Base-by-base conservation (phyloP, 2,113 vertebrate genomes). In the Rhynchomys soricoides region DNA sequence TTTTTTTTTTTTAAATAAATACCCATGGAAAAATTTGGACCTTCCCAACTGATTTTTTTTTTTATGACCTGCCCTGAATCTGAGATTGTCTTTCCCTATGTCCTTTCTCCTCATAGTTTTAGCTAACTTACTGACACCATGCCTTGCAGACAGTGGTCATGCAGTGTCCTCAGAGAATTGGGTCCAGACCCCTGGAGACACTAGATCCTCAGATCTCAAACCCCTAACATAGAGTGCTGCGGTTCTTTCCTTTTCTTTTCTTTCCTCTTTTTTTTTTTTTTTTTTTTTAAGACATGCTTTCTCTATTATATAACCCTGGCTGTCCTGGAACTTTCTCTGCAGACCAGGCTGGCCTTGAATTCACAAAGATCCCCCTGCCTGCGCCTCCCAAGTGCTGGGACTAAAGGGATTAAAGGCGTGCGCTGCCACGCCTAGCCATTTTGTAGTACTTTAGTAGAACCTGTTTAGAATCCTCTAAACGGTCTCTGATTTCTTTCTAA, bases 1-100 rank as follows among this genome's bases (percentile, higher is more conserved):
- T 82, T 66, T 81, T 82, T 55, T 37, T 73, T 66, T 87, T 81
- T 55, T 21, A 10, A 43, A 74, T 68, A 74, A 93, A 29, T 4
- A 1, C 24, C 85, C 12, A 4, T 74, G 11, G 91, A 91, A 92
- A 91, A 64, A 86, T 43, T 94, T 78, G 24, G 79, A 59, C 55
- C 48, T 93, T 95, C 74, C 68, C 78, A 90, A 2, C 55, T 73
- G 2, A 37, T 89, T 91, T 57, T 94, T 94, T 89, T 91, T 57
- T 94, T 94, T 64, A 37, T 90, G 85, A 81, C 88, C 57, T 96
- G 17, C 82, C 70, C n/a, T 71, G 34, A 89, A 50, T 95, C 74
- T 88, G 78, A 96, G 29, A 75, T 45, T 87, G 3, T 83, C 59
- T 52, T 85, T 95, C 87, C 68, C 7, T n/a, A 79, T 55, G 26